Evolutionary conservation across 2,888 invertebrate species (phyloP), one percentile per base, ranked within the genome.

Genomic region (Lissocephala sabroskyi): DNA sequence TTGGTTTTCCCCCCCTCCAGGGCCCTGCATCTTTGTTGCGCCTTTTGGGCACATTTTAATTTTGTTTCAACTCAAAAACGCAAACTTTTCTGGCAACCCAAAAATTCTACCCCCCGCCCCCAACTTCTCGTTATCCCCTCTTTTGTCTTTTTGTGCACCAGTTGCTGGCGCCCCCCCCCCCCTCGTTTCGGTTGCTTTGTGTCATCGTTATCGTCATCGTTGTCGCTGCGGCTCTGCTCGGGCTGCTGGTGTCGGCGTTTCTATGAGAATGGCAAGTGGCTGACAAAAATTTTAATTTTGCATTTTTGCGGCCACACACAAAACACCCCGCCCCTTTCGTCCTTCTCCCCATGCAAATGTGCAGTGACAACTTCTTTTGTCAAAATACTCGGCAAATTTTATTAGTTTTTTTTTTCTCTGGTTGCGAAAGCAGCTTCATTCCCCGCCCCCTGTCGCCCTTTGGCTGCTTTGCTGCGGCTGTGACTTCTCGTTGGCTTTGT

Each of bases 41-140:
- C 62, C 49, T 36, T 70, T 77, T 70, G 70, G 75, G 79, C 73
- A 80, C 62, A 66, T 70, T 71, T 66, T 68, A 68, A 79, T 77
- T 74, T 49, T 74, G 79, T 63, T 70, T 62, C 68, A 58, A 56
- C 55, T 57, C 49, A 53, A 62, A 65, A 59, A 57, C 50, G 59
- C 56, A 63, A 77, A 78, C 52, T 68, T 75, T 51, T 50, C 50
- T 41, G n/a, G n/a, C n/a, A n/a, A n/a, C n/a, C n/a, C n/a, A n/a
- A n/a, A n/a, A n/a, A n/a, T n/a, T n/a, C n/a, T n/a, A n/a, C n/a
- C n/a, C n/a, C n/a, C n/a, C n/a, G n/a, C n/a, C n/a, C n/a, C n/a
- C n/a, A n/a, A n/a, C n/a, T n/a, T n/a, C n/a, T n/a, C n/a, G n/a
- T n/a, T n/a, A n/a, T n/a, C n/a, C n/a, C n/a, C n/a, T n/a, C n/a